A percentile compares a stretch with the other conserved stretches of the same genome.
Evolutionary conservation across 2,888 invertebrate species (phyloP).

Genomic region (Masnerella sp.): DNA sequence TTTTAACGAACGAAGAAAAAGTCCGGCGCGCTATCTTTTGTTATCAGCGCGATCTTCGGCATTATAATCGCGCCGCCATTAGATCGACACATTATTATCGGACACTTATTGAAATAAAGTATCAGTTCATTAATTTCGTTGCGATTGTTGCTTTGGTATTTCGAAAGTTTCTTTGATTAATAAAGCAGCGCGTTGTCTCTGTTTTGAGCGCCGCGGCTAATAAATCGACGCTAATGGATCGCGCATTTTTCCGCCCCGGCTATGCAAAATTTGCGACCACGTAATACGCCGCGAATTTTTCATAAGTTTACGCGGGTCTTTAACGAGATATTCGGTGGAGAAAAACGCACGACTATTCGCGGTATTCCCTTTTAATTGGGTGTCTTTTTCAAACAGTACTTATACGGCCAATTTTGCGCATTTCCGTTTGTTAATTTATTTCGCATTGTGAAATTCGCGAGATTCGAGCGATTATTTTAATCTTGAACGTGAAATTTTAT

Average conservation of each 20-base stretch:
- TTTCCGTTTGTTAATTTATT: too few relatives aligned
- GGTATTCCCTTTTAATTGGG: constrained; percentile 4
- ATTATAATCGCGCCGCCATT: constrained; percentile 57
- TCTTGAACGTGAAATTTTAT: too few relatives aligned
- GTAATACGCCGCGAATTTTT: neutral
- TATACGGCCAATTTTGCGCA: too few relatives aligned
- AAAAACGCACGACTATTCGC: too few relatives aligned
- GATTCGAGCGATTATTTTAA: too few relatives aligned
- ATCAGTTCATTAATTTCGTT: constrained; percentile 56
- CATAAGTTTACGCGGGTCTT: too few relatives aligned
- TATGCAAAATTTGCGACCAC: neutral
- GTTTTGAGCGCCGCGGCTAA: constrained; percentile 24
- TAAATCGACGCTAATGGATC: constrained; percentile 31
- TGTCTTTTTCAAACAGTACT: constrained; percentile 4
- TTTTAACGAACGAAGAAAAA: constrained; percentile 48
- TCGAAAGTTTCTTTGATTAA: constrained; percentile 46
- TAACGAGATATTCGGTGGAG: too few relatives aligned
- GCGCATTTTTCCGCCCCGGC: constrained; percentile 9
- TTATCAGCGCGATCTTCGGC: constrained; percentile 47
- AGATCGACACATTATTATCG: constrained; percentile 56
- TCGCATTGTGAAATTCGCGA: too few relatives aligned
- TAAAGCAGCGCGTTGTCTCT: constrained; percentile 36
- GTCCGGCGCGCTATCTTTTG: constrained; percentile 44
- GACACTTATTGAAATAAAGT: constrained; percentile 52
- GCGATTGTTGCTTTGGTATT: constrained; percentile 40